Base-by-base conservation (phyloP, 2,113 vertebrate species). In the Chaetodon auriga region DNA sequence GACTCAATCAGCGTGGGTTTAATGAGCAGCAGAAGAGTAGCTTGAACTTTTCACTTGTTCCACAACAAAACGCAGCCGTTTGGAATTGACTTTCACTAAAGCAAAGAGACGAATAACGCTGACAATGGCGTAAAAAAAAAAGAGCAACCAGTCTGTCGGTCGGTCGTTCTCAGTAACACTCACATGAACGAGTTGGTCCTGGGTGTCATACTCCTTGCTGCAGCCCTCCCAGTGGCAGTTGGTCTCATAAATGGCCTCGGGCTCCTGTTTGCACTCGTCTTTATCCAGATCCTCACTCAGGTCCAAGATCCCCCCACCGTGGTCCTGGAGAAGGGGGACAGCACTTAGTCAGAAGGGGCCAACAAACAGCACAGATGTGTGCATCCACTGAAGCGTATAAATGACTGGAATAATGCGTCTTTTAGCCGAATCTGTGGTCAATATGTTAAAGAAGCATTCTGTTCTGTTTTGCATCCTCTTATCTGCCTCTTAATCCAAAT, bases 161-260 rank as follows among this genome's bases (percentile, higher is more conserved):
- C 12, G 51, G 0, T 58, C 38, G 49, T 12, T 46, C 3, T n/a
- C 35, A 18, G n/a, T 68, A 46, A 8, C 11, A 85, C 98, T 99
- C 92, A 99, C 98, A 46, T 99, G 98, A 64, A 99, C 98, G 1
- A 99, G 96, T 81, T 99, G 98, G 73, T 99, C 98, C 93, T 99
- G 98, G 64, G 97, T 99, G 94, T 99, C 98, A 0, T 97, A 98
- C 93, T 99, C 98, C 94, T 97, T 98, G 87, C 89, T 91, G 82
- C 98, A 99, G 85, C 96, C 97, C 86, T 98, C 98, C 98, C 98
- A 99, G 94, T 98, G 98, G 90, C 98, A 99, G 93, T 97, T 97
- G 16, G 98, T 99, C 94, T 99, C 98, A 21, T 99, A 99, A 87
- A 99, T 92, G 90, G 97, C 97, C 87, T 99, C 98, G 0, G 97